A percentile compares a stretch with the other conserved stretches of the same genome.
These are phyloP conservation scores for Cassiopea andromeda DNA, from an alignment of 30 jellyfish, hydroid and myxozoan genomes.

Conservation along the genomic window DNA sequence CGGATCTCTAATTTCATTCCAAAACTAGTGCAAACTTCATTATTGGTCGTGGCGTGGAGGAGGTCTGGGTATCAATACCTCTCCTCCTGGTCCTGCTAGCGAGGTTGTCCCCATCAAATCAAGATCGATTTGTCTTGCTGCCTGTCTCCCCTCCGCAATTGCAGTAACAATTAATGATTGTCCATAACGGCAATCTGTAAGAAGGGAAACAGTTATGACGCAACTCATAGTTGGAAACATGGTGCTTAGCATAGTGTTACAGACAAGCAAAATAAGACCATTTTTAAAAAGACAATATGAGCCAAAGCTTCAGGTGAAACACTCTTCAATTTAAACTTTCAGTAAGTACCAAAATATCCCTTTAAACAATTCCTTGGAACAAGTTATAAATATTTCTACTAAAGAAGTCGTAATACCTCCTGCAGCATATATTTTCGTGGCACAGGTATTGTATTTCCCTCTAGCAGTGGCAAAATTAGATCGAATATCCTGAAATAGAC, in stretches of 20 bases:
- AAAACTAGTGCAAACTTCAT: neutral
- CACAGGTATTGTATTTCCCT: slow-evolving; percentile 64
- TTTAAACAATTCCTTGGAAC: too few relatives aligned
- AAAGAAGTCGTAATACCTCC: slow-evolving; percentile 57
- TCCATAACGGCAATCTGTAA: slow-evolving; percentile 75
- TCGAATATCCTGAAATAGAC: slow-evolving; percentile 64
- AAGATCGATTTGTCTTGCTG: slow-evolving; percentile 81
- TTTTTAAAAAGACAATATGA: too few relatives aligned
- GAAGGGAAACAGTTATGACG: neutral
- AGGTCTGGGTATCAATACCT: slow-evolving; percentile 79
- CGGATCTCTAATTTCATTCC: neutral
- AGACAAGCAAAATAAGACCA: too few relatives aligned
- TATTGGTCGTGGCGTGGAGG: slow-evolving; percentile 71
- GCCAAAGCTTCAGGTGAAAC: too few relatives aligned
- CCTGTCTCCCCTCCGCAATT: slow-evolving; percentile 88
- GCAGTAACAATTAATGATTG: slow-evolving; percentile 86
- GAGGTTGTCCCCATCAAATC: slow-evolving; percentile 85
- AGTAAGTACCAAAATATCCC: too few relatives aligned
- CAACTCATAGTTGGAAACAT: too few relatives aligned
- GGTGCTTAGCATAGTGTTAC: too few relatives aligned
- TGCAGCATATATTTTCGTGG: slow-evolving; percentile 71
- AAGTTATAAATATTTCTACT: too few relatives aligned
- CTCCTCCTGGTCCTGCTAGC: slow-evolving; percentile 91
- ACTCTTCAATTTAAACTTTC: too few relatives aligned
- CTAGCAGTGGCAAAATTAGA: slow-evolving; percentile 65